Base-by-base conservation (phyloP, 2,888 invertebrate genomes). In the Xanthia icteritia region DNA sequence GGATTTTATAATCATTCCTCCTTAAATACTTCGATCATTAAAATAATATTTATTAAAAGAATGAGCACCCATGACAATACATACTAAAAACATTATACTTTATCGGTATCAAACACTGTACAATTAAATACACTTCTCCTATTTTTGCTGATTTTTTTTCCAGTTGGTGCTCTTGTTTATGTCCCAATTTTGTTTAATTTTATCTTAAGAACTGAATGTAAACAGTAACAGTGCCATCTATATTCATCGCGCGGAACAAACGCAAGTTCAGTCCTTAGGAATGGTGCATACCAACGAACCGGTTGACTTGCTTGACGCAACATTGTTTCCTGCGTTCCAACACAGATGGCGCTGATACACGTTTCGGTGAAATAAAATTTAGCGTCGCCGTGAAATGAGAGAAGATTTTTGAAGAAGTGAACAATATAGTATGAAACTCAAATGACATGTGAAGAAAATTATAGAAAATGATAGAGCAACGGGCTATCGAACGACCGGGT, bases 401-500 rank as follows among this genome's bases (percentile, higher is more conserved):
- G 23, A 64, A 67, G 20, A 42, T 36, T 23, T 42, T 42, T 27
- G 17, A 11, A 6, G n/a, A 60, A 31, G n/a, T 42, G 8, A 74
- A 70, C 67, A 74, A 67, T 45, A 39, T 65, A 0, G 5, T 5
- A 58, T 23, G 17, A 13, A n/a, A n/a, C 31, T 36, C 3, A 56
- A 58, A 76, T 51, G 17, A 58, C 54, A 72, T 69, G 79, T 70
- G 69, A 86, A 73, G 48, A 8, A 66, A 83, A 79, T 39, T 76
- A 84, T 60, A 69, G 70, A 81, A 48, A 70, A 76, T 76, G 63
- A 77, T 79, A 78, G 83, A 87, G 58, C 89, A 79, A 73, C 90
- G 91, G 94, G 89, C 96, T 97, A 97, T 97, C 96, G 97, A 97
- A 97, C 97, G 97, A 97, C 98, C 98, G 99, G 99, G 99, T 98